Evolutionary conservation across 2,113 vertebrate species (phyloP), one percentile per base, ranked within the genome.

Genomic region (Osmerus mordax): DNA sequence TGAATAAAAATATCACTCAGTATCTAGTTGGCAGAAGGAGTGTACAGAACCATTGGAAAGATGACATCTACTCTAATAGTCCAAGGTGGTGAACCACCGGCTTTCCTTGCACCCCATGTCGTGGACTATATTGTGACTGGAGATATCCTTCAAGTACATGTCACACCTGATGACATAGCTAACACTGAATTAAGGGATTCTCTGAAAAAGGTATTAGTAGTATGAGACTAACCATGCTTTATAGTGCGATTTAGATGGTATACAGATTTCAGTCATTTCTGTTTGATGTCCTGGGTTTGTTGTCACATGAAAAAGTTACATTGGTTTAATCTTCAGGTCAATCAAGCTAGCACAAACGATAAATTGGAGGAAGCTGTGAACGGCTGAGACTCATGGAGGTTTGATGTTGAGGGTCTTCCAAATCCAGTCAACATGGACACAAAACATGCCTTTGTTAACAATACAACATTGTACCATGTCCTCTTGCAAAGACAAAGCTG

Each of bases 11-110:
- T 1, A 25, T 25, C 25, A 25, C 25, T 25, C 25, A 25, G 25
- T 25, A 25, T 25, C 25, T 25, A 25, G 25, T 25, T 25, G 25
- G 25, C 25, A 25, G 25, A 3, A 25, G 25, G 56, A 71, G 25
- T 71, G 18, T 47, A 71, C n/a, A 11, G 29, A 52, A 71, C 56
- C 18, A 71, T 71, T 61, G 69, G 69, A 11, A 32, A n/a, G 56
- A 71, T 71, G 69, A 71, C 62, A 56, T 41, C 69, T 19, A 71
- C 69, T 9, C 32, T 71, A 61, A 59, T 71, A 62, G 59, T 71
- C 21, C 69, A 71, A 62, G 69, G 69, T 3, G 69, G 56, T 60
- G 29, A 71, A 62, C 54, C 55, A 59, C 69, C 69, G 12, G 69
- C 54, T 41, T 62, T 59, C 14, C 29, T 71, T 3, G 21, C 69